phyloP scores from a whole-genome alignment of 2,888 invertebrate genomes.

The Sinhomidia bicolor region DNA sequence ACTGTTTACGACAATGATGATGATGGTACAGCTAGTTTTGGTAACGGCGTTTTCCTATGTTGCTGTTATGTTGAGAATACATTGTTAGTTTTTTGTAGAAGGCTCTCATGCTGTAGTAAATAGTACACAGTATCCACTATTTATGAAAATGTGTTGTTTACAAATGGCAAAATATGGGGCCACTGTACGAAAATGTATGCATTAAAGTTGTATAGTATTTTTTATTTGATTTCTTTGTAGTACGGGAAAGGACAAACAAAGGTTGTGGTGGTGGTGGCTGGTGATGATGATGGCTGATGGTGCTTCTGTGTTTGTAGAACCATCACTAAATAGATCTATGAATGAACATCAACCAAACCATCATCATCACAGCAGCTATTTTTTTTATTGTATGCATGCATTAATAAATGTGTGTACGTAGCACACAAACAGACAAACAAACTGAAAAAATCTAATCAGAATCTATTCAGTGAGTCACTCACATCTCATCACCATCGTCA shows the following conservation, averaged over 20 bases:
- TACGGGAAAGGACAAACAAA: no score
- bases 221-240: background rate
- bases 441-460: conserved; percentile 62
- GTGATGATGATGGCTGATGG: no score
- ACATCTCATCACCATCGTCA: conserved; percentile 42
- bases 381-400: conserved; percentile 5
- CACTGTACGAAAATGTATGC: conserved; percentile 28
- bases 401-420: no score
- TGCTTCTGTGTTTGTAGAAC: conserved; percentile 31
- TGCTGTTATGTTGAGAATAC: background rate
- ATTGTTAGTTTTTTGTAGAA: background rate
- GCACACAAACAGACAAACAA: conserved; percentile 39
- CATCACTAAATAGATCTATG: background rate
- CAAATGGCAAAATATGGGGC: conserved; percentile 6
- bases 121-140: background rate
- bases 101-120: no score
- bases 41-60: no score
- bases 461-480: conserved; percentile 60
- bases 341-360: conserved; percentile 8
- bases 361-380: conserved; percentile 10
- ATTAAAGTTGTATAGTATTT: conserved; percentile 52
- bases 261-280: no score
- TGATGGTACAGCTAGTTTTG: no score
- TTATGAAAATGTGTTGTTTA: conserved; percentile 40
- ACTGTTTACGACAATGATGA: no score